Percentiles rank a stretch among this genome's conserved stretches.
Conservation (phyloP, 2,113 vertebrate genomes). For the Crocuta crocuta region DNA sequence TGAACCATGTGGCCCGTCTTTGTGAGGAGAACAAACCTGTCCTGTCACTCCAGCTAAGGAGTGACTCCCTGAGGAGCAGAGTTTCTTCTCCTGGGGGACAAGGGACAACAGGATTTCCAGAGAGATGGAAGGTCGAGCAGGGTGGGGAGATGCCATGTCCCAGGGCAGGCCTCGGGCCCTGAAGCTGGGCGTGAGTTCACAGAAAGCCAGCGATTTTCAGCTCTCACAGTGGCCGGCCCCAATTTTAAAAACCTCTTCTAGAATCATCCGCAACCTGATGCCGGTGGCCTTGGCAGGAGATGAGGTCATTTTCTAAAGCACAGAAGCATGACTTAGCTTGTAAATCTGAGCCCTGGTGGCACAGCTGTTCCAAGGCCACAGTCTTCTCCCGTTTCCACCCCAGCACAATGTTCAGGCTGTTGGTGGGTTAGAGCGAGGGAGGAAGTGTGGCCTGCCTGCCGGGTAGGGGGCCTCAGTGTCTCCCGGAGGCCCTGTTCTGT, state of each 20-base stretch:
- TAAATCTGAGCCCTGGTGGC: slow-evolving; percentile 64
- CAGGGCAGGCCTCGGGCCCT: background rate
- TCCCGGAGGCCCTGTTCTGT: background rate
- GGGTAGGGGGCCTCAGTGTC: background rate
- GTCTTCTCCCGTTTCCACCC: background rate
- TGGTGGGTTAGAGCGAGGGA: background rate
- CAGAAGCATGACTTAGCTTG: slow-evolving; percentile 64
- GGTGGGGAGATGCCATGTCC: background rate
- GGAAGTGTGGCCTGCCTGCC: accelerated
- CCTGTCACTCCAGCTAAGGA: background rate
- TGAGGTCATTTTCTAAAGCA: slow-evolving; percentile 84
- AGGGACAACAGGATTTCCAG: background rate
- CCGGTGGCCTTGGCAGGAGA: slow-evolving; percentile 62
- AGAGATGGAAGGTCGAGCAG: background rate
- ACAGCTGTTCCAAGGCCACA: background rate
- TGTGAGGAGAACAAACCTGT: background rate
- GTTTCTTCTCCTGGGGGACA: background rate
- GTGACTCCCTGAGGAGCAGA: background rate
- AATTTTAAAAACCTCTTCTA: slow-evolving; percentile 64
- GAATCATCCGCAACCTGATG: slow-evolving; percentile 69
- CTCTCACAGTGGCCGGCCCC: background rate
- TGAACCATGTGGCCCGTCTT: background rate
- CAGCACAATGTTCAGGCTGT: background rate
- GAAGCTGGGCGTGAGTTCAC: background rate
- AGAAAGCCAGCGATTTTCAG: background rate